Evolutionary conservation across 1,140 invertebrate genomes (phyloP), one percentile per base, ranked within the genome.

Genomic region (Hirudo medicinalis): DNA sequence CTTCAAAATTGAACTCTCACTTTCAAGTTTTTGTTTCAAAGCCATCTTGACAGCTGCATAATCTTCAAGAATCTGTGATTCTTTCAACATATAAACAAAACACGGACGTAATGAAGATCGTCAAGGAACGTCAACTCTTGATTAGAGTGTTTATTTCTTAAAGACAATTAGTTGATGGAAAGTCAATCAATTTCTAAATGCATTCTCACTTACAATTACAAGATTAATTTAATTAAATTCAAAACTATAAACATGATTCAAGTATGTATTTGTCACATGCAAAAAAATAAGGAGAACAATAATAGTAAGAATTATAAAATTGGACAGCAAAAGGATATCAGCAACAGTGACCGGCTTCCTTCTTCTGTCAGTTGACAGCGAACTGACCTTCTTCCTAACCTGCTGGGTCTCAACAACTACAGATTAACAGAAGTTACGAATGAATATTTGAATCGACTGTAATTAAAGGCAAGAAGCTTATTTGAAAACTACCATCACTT

Each of bases 21-120:
- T 49, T 54, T 70, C 53, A 22, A 25, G 36, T 70, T 49, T 70
- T 53, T 70, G 69, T 54, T 70, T 70, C 53, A 70, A 70, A 49
- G 69, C 69, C 69, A 70, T 70, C 53, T 70, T 70, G 69, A 70
- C 49, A 20, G 49, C 49, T 70, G 32, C 53, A 49, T 70, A 70
- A 49, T 70, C 69, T 25, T 70, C 69, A 15, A 70, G 53, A 54
- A 68, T 70, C 49, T 70, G 32, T n/a, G 32, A 36, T 27, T 70
- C 69, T 36, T 53, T 70, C 17, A 70, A 25, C 32, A 49, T 70
- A 70, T 70, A 70, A 19, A 70, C 69, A 70, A 70, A 53, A 70
- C 53, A 70, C 20, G 69, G 69, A 49, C 69, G 69, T 70, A 70
- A 49, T 49, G 5, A 15, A 49, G 13, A 49, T 8, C 15, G 43